Base-by-base conservation (phyloP, 2,113 vertebrate genomes). In the Salvelinus alpinus region DNA sequence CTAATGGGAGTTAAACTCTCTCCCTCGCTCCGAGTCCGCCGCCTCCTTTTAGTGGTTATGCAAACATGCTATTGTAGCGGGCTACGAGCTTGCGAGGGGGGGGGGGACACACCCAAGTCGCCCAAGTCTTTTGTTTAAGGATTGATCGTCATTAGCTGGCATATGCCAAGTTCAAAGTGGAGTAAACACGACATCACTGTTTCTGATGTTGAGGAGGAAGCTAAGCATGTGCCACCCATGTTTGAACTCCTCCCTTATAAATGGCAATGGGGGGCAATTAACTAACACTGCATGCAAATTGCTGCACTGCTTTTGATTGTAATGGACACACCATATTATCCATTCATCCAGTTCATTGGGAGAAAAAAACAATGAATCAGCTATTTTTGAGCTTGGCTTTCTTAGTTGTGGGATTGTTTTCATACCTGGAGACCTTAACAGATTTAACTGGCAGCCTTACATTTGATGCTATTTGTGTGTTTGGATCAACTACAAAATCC, bases 1-100 rank as follows among this genome's bases (percentile, higher is more conserved):
- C 75, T 87, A 87, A 88, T 89, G 77, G 86, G 80, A 86, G 85
- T 87, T 88, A 86, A 89, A 86, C 77, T 84, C 80, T 78, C 77
- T 76, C 80, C 38, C 57, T 62, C 13, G 24, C 29, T 31, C n/a
- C 0, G 59, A 72, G 64, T 65, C 24, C 60, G 73, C 47, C 24
- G 68, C 72, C 73, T 77, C 60, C 73, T 64, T 77, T 29, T 5
- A 71, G 72, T 22, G 62, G 78, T 73, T 83, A 64, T 71, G 44
- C 82, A 85, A 88, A 82, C 85, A 86, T 71, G 75, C 76, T 76
- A 64, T 81, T 81, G 65, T 80, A 48, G 27, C 24, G 14, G 47
- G 16, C 25, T 54, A 54, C 1, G 3, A 18, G 51, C 16, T 54
- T 54, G 51, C 1, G 5, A 54, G 14, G 68, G 31, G 47, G 77